These are phyloP conservation scores for Malaclemys terrapin DNA, from an alignment of 2,113 vertebrate genomes.

Conservation along the genomic window DNA sequence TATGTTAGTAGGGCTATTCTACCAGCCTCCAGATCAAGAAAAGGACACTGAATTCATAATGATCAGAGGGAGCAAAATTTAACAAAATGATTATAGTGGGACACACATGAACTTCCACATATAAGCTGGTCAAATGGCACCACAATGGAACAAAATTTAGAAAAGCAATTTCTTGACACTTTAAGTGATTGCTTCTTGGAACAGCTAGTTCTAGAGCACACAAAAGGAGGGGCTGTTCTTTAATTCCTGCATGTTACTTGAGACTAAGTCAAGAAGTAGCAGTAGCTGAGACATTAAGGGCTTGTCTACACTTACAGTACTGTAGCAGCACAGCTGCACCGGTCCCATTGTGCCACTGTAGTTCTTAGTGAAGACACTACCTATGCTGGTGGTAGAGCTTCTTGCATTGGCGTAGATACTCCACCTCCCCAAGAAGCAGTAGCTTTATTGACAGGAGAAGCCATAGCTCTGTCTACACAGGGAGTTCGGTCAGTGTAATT, in stretches of 20 bases:
- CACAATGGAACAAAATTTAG: neutral
- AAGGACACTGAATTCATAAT: neutral
- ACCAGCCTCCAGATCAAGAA: neutral
- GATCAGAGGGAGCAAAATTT: neutral
- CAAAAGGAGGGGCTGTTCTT: neutral
- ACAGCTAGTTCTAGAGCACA: neutral
- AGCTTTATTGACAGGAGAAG: neutral
- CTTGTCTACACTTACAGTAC: no score
- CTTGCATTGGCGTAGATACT: neutral
- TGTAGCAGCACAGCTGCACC: no score
- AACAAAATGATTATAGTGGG: neutral
- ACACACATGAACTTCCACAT: neutral
- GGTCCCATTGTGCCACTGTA: no score
- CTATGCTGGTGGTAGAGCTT: no score
- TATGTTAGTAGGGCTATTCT: neutral
- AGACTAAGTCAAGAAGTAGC: neutral
- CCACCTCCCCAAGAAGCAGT: neutral
- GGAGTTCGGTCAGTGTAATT: neutral
- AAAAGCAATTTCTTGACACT: neutral
- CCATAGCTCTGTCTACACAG: neutral
- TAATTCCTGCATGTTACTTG: neutral
- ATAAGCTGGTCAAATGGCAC: neutral
- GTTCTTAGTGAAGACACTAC: no score
- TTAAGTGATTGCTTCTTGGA: neutral
- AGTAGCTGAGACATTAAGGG: no score